Base-by-base conservation (phyloP, 1,140 invertebrate species). In the Orchesella cincta region DNA sequence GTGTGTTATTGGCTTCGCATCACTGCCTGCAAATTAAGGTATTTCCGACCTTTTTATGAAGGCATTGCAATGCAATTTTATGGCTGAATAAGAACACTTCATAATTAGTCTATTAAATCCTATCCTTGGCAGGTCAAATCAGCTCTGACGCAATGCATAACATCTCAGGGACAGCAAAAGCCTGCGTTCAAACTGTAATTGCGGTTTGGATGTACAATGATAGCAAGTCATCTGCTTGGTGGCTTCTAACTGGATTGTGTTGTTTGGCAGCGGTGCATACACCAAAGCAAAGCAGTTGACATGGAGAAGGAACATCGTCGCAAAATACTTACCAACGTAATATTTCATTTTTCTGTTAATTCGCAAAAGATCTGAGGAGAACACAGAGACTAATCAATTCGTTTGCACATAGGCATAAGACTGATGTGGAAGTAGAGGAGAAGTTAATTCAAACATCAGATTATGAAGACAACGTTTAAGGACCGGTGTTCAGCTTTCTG, bases 161-260 rank as follows among this genome's bases (percentile, higher is more conserved):
- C 85, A 97, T 99, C 79, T 98, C 96, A 52, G 98, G 98, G 35
- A 99, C 98, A 23, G 97, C 98, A 0, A 99, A 99, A 87, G 97
- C 98, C 0, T 98, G 97, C 85, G 93, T 92, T 0, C 98, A 99
- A 88, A 99, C 98, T 20, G 90, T 99, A 3, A 88, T 99, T 70
- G 98, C 97, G 1, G 96, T 96, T 26, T 91, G 94, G 83, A 96
- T 92, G 90, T 98, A 92, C 84, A 85, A 91, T 72, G 95, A 99
- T 83, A 81, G 86, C 0, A 98, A 97, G 84, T 90, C 95, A 14
- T 79, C 87, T 0, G 86, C 98, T 0, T 99, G 98, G 98, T 99
- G 98, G 98, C 91, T 0, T 97, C 95, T 51, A 99, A 99, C 86
- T 84, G 91, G 39, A 89, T 98, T 51, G 96, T 99, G 0, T 87